A percentile compares a stretch with the other conserved stretches of the same genome.
These are phyloP conservation scores for Lacerta viridis DNA, from an alignment of 2,797 vertebrate genomes.

Conservation along the genomic window DNA sequence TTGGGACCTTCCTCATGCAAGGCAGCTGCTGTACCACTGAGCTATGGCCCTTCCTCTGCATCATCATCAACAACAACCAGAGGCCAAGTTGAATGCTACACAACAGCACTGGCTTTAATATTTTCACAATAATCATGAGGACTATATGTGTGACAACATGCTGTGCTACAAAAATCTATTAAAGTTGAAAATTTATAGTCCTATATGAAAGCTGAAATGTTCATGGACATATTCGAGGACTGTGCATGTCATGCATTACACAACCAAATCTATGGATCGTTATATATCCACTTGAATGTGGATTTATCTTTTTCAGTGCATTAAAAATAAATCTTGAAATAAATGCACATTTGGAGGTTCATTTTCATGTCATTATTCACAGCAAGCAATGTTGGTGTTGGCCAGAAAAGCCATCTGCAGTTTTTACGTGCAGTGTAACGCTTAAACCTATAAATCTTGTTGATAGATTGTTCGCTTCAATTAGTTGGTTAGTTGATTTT, in stretches of 20 bases:
- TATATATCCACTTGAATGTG: neutral
- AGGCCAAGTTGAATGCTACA: no score
- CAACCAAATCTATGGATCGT: neutral
- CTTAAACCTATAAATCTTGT: neutral
- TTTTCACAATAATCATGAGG: no score
- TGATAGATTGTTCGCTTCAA: conserved; percentile 44
- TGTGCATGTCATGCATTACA: neutral
- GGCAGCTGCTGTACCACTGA: no score
- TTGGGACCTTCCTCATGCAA: no score
- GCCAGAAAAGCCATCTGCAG: conserved; percentile 5
- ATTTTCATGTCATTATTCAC: conserved; percentile 2
- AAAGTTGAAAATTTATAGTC: neutral
- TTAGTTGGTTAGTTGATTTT: conserved; percentile 62
- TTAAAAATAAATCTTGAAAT: neutral
- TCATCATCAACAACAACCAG: no score
- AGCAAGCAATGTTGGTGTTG: neutral
- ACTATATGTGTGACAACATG: no score
- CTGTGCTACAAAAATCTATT: neutral
- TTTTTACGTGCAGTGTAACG: rapidly evolving
- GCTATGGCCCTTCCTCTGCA: no score
- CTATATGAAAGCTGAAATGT: neutral
- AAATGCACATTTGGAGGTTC: conserved; percentile 1
- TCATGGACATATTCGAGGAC: neutral
- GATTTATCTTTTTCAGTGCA: neutral
- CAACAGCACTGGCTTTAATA: no score